These are phyloP conservation scores for Drosophila bipectinata DNA, from an alignment of 1,140 invertebrate genomes.

Conservation along the genomic window DNA sequence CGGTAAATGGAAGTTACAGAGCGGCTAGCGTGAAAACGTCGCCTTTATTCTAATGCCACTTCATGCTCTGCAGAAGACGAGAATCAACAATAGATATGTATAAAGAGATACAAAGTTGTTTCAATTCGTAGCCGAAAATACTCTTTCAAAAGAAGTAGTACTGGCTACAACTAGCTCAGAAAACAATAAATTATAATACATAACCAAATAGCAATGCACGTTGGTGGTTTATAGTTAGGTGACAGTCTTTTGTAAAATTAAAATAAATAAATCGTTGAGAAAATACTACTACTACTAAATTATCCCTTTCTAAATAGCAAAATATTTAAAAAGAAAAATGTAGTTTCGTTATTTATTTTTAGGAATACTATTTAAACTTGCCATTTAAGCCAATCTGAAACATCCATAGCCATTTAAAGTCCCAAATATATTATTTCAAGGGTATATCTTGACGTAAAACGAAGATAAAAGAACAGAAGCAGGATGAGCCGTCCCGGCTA, in stretches of 20 bases:
- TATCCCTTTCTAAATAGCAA: too few relatives aligned
- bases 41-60: conserved; percentile 75
- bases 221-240: too few relatives aligned
- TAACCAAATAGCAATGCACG: too few relatives aligned
- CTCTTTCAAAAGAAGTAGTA: background rate
- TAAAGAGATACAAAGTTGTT: background rate
- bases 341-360: too few relatives aligned
- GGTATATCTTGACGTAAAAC: conserved; percentile 7
- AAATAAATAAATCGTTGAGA: too few relatives aligned
- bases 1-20: conserved; percentile 20
- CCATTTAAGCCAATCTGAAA: too few relatives aligned
- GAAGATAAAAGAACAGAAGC: background rate
- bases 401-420: background rate
- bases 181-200: too few relatives aligned
- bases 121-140: background rate
- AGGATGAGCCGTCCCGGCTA: conserved; percentile 45
- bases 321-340: too few relatives aligned
- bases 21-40: conserved; percentile 61
- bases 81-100: conserved; percentile 22
- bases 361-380: too few relatives aligned
- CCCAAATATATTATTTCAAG: background rate
- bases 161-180: background rate
- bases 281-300: too few relatives aligned
- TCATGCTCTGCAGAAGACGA: conserved; percentile 56
- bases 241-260: too few relatives aligned